Base-by-base conservation (phyloP, 2,888 invertebrate species). In the Pecten maximus region DNA sequence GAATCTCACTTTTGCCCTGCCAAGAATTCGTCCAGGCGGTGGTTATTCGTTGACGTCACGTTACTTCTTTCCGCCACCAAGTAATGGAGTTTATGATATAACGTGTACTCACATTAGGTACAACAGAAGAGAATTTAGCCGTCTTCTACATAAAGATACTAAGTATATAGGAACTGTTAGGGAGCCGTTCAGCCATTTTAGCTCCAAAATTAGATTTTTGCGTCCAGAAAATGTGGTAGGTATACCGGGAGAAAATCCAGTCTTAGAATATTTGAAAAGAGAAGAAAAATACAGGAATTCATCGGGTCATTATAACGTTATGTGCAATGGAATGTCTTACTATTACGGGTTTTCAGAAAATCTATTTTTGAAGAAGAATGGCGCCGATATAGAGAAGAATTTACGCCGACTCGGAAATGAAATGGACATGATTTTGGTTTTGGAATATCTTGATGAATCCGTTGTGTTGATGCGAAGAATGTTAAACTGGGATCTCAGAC, bases 361-460 rank as follows among this genome's bases (percentile, higher is more conserved):
- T 19, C 19, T 48, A 48, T 2, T 48, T 48, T 48, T 48, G 48
- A 48, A 2, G 48, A 48, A 16, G 48, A 19, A 48, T 48, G 16
- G 19, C 12, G 1, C 1, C 19, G 16, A 4, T 12, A 48, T 48
- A 12, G 16, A 15, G 48, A 48, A 48, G 10, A 16, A 48, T 15
- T 48, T 48, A 48, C 48, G 2, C 48, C 12, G 19, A 48, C 48
- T 48, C 16, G 94, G 94, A 8, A 28, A 74, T 2, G 74, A 74
- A 74, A 28, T 74, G 35, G 74, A 74, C 16, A 74, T 74, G 2
- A 6, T 74, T 8, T 35, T 74, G 23, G 35, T 74, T 1, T 8
- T 74, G 4, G 40, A 89, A 89, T 92, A 94, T 86, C 95, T 96
- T 88, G 94, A 95, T 87, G 96, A 96, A 91, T 96, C 96, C 8